phyloP scores from a whole-genome alignment of 2,113 vertebrate genomes.

The Sphyrna mokarran region DNA sequence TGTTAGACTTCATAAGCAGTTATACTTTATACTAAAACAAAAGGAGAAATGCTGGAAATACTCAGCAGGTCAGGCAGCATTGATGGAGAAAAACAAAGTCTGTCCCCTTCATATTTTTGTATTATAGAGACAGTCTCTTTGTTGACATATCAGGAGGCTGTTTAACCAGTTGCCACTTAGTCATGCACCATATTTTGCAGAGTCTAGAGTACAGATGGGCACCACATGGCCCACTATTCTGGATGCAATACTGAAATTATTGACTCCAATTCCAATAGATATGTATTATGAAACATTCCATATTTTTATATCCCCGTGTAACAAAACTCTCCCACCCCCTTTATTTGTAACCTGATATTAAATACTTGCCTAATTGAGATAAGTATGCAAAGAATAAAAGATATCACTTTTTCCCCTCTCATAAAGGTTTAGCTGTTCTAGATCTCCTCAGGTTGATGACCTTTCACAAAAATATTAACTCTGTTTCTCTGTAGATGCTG shows the following conservation, averaged over 20 bases:
- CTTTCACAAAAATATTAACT: too few species aligned
- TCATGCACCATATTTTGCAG: background rate
- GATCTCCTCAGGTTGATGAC: too few species aligned
- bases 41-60: too few species aligned
- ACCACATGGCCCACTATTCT: background rate
- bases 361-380: background rate
- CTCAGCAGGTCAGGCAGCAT: too few species aligned
- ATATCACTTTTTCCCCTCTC: background rate
- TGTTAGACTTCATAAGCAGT: too few species aligned
- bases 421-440: background rate
- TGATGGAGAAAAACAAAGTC: too few species aligned
- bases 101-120: background rate
- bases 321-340: background rate
- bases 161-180: background rate
- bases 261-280: background rate
- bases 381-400: background rate
- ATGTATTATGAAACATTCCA: background rate
- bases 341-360: background rate
- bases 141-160: background rate
- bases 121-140: background rate
- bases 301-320: background rate
- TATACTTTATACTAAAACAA: too few species aligned
- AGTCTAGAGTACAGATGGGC: background rate
- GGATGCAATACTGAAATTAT: background rate
- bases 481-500: too few species aligned